A percentile compares a stretch with the other conserved stretches of the same genome.
Conservation (phyloP, 1,140 invertebrate species). For the Pogonomyrmex californicus region DNA sequence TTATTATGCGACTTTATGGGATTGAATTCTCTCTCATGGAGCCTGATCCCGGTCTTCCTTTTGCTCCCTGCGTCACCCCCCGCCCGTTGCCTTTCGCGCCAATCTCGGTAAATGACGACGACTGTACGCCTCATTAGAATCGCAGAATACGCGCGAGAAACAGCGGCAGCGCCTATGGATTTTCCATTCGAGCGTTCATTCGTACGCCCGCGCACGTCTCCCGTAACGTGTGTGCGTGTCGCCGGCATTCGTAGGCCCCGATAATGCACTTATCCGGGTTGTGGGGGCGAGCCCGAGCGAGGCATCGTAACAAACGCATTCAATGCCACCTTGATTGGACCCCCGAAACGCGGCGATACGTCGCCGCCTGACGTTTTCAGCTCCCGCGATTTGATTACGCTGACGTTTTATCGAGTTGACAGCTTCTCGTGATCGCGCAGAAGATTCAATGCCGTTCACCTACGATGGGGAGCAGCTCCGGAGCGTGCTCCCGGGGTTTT, state of each 20-base stretch:
- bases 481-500: background rate
- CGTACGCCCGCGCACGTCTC: slow-evolving; percentile 64
- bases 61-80: background rate
- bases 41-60: slow-evolving; percentile 35
- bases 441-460: slow-evolving; percentile 21
- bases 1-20: slow-evolving; percentile 60
- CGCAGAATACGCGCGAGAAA: slow-evolving; percentile 62
- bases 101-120: slow-evolving; percentile 64
- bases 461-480: background rate
- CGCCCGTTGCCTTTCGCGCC: slow-evolving; percentile 4
- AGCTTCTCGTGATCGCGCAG: slow-evolving; percentile 49
- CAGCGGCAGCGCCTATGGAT: slow-evolving; percentile 52
- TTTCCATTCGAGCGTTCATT: slow-evolving; percentile 67
- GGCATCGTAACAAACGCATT: slow-evolving; percentile 79
- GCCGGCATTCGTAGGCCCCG: slow-evolving; percentile 64
- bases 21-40: slow-evolving; percentile 48
- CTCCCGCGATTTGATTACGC: slow-evolving; percentile 69
- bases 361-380: slow-evolving; percentile 70
- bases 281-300: slow-evolving; percentile 54
- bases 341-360: slow-evolving; percentile 77
- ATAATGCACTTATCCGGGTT: slow-evolving; percentile 78
- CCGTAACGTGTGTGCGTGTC: slow-evolving; percentile 66
- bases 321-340: slow-evolving; percentile 81
- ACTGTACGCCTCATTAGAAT: slow-evolving; percentile 69
- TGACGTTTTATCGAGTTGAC: slow-evolving; percentile 59